Percentiles rank a stretch among this genome's conserved stretches.
phyloP scores from a whole-genome alignment of 2,113 vertebrate genomes.

The Salvelinus namaycush region DNA sequence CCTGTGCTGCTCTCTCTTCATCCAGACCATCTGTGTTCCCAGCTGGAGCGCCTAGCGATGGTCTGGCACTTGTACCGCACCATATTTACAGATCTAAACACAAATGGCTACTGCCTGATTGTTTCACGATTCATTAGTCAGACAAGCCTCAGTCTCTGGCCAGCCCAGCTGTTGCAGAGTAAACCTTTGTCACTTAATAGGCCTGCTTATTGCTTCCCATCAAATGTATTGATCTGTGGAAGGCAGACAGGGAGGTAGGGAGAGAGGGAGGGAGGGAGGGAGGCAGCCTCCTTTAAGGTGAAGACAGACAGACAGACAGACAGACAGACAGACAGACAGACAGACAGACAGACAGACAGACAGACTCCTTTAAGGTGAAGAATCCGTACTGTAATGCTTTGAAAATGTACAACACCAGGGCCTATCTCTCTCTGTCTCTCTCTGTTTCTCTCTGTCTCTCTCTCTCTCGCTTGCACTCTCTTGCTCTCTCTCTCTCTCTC shows the following conservation, averaged over 20 bases:
- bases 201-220: slow-evolving; percentile 98
- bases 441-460: no score
- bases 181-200: slow-evolving; percentile 99
- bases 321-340: not conserved
- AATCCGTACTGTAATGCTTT: no score
- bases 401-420: slow-evolving; percentile 68
- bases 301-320: not conserved
- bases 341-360: not conserved
- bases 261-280: not conserved
- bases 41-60: slow-evolving; percentile 98
- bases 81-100: slow-evolving; percentile 99
- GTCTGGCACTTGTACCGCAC: slow-evolving; percentile 99
- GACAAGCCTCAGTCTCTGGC: slow-evolving; percentile 98
- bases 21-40: slow-evolving; percentile 99
- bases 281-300: no score
- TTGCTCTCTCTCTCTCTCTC: no score
- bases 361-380: no score
- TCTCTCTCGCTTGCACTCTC: no score
- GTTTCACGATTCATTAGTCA: slow-evolving; percentile 99
- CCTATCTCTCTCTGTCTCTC: not conserved
- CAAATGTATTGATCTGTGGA: slow-evolving; percentile 99
- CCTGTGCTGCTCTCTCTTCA: slow-evolving; percentile 85
- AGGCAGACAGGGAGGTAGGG: slow-evolving; percentile 33
- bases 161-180: slow-evolving; percentile 99
- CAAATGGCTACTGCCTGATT: slow-evolving; percentile 99